Percentiles rank a stretch among this genome's conserved stretches.
Conservation (phyloP, 1,140 invertebrate genomes). For the Centruroides sculpturatus region DNA sequence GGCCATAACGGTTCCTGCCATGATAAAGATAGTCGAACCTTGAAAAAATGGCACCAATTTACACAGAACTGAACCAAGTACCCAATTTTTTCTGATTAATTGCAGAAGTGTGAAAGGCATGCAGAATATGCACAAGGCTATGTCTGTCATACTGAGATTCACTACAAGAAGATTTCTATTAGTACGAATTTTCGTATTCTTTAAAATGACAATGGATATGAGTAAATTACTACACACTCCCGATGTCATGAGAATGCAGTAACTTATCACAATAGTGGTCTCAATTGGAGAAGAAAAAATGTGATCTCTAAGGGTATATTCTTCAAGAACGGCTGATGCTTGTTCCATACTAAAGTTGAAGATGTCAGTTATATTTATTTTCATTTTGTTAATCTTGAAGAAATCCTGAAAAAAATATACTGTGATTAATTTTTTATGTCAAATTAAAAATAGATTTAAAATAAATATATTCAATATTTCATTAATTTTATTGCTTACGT, state of each 20-base stretch:
- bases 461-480: no score
- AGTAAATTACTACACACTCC: constrained; percentile 7
- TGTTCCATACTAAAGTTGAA: no score
- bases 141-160: constrained; percentile 41
- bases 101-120: constrained; percentile 41
- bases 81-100: constrained; percentile 27
- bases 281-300: constrained; percentile 5
- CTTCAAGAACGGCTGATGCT: no score
- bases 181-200: constrained; percentile 1
- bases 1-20: constrained; percentile 43
- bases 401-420: no score
- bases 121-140: constrained; percentile 41
- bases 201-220: constrained; percentile 5
- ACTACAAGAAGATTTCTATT: constrained; percentile 24
- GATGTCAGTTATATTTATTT: no score
- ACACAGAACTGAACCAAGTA: constrained; percentile 34
- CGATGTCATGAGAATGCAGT: constrained; percentile 2
- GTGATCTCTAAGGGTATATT: neutral
- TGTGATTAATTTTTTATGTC: no score
- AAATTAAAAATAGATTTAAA: no score
- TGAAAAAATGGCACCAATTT: constrained; percentile 40
- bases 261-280: constrained; percentile 1
- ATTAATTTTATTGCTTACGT: no score
- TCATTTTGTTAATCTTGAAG: no score
- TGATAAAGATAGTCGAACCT: constrained; percentile 43